phyloP scores from a whole-genome alignment of 2,113 vertebrate species.

The Dasypus novemcinctus region DNA sequence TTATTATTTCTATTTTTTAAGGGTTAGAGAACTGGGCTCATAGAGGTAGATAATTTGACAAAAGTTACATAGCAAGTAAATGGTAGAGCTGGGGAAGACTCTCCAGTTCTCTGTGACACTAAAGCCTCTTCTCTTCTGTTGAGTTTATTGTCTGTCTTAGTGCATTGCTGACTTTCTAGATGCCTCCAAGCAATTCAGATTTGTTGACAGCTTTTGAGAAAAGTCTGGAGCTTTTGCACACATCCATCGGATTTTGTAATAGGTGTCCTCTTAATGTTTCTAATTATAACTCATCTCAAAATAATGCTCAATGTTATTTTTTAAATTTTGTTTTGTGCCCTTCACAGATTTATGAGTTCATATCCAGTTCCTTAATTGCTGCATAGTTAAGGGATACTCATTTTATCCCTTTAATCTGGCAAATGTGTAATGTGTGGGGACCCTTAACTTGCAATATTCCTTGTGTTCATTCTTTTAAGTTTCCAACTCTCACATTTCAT shows the following conservation, averaged over 20 bases:
- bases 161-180: not conserved
- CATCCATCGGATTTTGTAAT: constrained; percentile 14
- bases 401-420: constrained; percentile 34
- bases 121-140: not conserved
- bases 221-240: constrained; percentile 5
- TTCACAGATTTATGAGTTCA: constrained; percentile 43
- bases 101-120: not conserved
- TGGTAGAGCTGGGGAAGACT: not conserved
- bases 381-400: constrained; percentile 10
- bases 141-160: not conserved
- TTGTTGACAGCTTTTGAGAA: not conserved
- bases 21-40: not conserved
- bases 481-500: constrained; percentile 16
- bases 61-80: not conserved
- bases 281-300: constrained; percentile 40
- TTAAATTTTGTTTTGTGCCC: not conserved
- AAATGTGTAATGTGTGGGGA: not conserved
- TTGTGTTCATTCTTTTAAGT: constrained; percentile 5
- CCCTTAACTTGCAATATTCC: not conserved
- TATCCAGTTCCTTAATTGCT: not conserved
- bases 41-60: not conserved
- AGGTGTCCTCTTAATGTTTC: not conserved
- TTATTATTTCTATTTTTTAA: not conserved
- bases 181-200: not conserved
- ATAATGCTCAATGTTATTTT: not conserved